A percentile compares a stretch with the other conserved stretches of the same genome.
phyloP scores from a whole-genome alignment of 2,113 vertebrate genomes.

The Zootoca vivipara region DNA sequence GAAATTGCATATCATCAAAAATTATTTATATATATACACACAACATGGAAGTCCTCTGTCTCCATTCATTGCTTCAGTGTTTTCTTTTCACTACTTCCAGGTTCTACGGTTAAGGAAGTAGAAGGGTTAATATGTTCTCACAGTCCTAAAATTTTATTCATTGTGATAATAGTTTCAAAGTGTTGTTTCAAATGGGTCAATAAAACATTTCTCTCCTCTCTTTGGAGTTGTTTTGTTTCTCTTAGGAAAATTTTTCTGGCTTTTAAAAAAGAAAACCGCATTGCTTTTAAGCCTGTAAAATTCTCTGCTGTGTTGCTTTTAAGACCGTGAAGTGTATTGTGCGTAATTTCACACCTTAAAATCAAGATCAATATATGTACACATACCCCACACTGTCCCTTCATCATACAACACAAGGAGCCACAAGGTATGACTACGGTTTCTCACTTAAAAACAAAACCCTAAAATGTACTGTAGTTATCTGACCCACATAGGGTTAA shows the following conservation, averaged over 20 bases:
- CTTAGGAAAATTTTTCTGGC: background rate
- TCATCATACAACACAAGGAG: background rate
- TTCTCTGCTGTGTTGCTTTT: background rate
- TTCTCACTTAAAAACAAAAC: background rate
- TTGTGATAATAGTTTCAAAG: background rate
- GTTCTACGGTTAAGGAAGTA: background rate
- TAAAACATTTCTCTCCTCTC: background rate
- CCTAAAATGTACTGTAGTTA: background rate
- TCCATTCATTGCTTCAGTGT: background rate
- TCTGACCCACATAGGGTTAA: background rate
- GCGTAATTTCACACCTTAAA: slow-evolving; percentile 18
- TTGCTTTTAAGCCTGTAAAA: background rate
- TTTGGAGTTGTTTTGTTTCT: background rate
- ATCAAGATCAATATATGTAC: slow-evolving; percentile 17
- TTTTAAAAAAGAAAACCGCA: background rate
- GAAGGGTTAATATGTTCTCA: background rate
- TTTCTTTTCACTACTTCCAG: background rate
- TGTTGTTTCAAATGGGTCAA: background rate
- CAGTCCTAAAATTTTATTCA: background rate
- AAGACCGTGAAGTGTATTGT: slow-evolving; percentile 5
- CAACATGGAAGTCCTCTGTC: too few species aligned
- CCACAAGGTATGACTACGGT: background rate
- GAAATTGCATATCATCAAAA: too few species aligned
- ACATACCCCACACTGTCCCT: background rate
- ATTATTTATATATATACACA: background rate